Percentiles rank a stretch among this genome's conserved stretches.
Conservation (phyloP, 2,797 vertebrate species). For the Lacerta bilineata region DNA sequence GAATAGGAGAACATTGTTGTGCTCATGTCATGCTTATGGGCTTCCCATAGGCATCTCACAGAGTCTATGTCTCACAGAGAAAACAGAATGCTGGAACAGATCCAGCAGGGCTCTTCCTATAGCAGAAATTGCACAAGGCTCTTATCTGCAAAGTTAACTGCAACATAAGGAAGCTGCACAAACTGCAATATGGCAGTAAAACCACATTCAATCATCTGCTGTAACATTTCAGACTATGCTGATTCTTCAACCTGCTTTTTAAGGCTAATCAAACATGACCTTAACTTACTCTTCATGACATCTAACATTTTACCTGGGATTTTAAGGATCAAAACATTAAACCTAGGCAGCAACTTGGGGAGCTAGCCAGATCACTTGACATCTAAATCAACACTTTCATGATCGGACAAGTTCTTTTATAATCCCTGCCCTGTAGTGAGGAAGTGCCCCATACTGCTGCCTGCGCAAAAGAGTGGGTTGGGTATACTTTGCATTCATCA, state of each 20-base stretch:
- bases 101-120: background rate
- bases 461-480: conserved; percentile 56
- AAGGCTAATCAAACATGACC: background rate
- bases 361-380: conserved; percentile 10
- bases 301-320: background rate
- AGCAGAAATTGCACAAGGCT: background rate
- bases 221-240: background rate
- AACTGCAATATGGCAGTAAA: background rate
- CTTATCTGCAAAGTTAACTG: background rate
- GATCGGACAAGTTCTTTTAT: conserved; percentile 67
- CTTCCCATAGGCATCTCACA: background rate
- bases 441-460: conserved; percentile 63
- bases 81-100: background rate
- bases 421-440: conserved; percentile 63
- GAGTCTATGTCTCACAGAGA: background rate
- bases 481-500: conserved; percentile 66
- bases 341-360: conserved; percentile 44
- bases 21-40: background rate
- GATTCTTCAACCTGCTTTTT: background rate
- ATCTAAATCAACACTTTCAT: conserved; percentile 44
- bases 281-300: background rate
- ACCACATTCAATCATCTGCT: background rate
- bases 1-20: background rate
- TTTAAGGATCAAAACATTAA: conserved; percentile 20
- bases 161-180: background rate